Conservation (phyloP, 2,888 invertebrate genomes). For the Lacanobia wlatinum region DNA sequence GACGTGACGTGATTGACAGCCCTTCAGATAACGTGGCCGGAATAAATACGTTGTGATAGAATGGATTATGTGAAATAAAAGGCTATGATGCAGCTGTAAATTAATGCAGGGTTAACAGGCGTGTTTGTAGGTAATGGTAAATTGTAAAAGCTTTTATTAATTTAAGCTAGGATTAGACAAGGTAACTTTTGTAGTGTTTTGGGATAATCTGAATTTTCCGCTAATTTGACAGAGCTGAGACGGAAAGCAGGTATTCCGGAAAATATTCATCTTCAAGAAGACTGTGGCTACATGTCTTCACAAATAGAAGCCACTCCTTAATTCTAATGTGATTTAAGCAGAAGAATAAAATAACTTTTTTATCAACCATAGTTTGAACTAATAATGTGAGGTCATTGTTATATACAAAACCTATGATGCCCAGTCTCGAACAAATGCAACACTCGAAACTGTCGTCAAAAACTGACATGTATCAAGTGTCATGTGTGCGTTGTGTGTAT, state of each 20-base stretch:
- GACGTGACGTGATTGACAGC: slow-evolving; percentile 63
- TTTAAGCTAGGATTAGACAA: neutral
- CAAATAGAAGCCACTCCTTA: no score
- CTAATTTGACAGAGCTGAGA: neutral
- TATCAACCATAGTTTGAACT: neutral
- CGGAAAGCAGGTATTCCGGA: neutral
- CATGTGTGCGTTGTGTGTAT: no score
- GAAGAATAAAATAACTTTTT: no score
- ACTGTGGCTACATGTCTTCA: neutral
- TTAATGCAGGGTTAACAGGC: slow-evolving; percentile 1
- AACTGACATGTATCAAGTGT: no score
- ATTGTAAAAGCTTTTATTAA: slow-evolving; percentile 2
- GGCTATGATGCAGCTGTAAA: slow-evolving; percentile 18
- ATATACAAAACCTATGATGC: no score
- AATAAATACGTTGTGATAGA: slow-evolving; percentile 59
- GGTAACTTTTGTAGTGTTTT: neutral
- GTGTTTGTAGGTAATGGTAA: neutral
- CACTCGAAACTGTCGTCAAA: no score
- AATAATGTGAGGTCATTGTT: neutral
- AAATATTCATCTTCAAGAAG: no score
- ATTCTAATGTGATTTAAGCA: no score
- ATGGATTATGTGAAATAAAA: slow-evolving; percentile 49
- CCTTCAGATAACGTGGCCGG: slow-evolving; percentile 52
- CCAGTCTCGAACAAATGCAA: no score
- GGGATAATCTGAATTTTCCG: neutral